Evolutionary conservation across 2,888 invertebrate species (phyloP).

Genomic region (Geotrupes spiniger): DNA sequence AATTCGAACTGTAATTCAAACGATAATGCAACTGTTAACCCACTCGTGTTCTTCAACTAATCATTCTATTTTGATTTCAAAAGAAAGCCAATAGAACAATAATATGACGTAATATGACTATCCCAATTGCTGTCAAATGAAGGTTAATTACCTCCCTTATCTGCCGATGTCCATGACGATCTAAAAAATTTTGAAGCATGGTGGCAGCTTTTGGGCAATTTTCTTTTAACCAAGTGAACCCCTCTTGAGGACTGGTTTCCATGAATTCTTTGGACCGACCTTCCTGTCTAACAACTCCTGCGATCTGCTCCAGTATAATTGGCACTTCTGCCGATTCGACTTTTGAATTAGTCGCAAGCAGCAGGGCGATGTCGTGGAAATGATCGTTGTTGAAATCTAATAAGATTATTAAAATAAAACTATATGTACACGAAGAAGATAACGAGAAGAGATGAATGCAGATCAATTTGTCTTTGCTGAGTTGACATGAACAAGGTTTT

Average conservation of each 20-base stretch:
- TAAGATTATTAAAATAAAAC: constrained; percentile 23
- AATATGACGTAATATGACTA: no score
- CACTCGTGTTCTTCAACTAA: no score
- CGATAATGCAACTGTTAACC: no score
- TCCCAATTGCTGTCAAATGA: no score
- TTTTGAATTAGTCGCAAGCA: constrained; percentile 66
- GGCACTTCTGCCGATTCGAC: constrained; percentile 75
- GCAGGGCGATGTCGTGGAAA: constrained; percentile 64
- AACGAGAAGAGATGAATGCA: neutral
- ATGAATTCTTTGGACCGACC: constrained; percentile 54
- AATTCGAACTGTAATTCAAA: constrained; percentile 76
- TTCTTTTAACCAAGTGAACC: constrained; percentile 58
- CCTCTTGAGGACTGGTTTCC: constrained; percentile 51
- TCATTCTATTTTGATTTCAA: no score
- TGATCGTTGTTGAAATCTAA: constrained; percentile 63
- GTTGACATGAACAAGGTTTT: no score
- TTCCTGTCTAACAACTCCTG: constrained; percentile 33
- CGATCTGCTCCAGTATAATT: constrained; percentile 39
- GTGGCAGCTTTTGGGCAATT: constrained; percentile 52
- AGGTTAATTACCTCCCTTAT: constrained; percentile 64
- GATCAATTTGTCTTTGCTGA: neutral
- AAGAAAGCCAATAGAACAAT: no score
- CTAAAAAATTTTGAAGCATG: constrained; percentile 59
- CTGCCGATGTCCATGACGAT: constrained; percentile 69
- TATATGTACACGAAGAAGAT: no score